These are phyloP conservation scores for Philereme transversata DNA, from an alignment of 2,888 invertebrate genomes.

Conservation along the genomic window DNA sequence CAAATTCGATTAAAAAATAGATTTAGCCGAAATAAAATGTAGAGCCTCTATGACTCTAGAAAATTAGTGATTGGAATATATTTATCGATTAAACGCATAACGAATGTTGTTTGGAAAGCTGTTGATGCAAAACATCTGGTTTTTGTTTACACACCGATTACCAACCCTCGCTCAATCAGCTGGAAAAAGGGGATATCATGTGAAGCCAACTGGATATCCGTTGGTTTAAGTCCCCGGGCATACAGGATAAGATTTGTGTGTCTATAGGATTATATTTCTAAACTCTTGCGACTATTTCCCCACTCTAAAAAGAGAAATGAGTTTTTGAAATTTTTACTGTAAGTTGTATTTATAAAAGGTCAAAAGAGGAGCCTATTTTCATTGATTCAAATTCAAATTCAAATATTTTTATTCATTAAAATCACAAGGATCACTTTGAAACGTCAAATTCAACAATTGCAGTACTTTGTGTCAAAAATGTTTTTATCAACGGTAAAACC, in stretches of 20 bases:
- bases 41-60: too few species aligned
- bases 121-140: slow-evolving; percentile 13
- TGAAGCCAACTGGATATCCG: slow-evolving; percentile 31
- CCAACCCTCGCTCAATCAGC: slow-evolving; percentile 26
- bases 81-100: background rate
- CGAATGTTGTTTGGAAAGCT: background rate
- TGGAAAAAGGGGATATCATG: slow-evolving; percentile 25
- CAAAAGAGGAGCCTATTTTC: slow-evolving; percentile 11
- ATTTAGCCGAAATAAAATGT: background rate
- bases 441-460: too few species aligned
- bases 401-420: too few species aligned
- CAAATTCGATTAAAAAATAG: background rate
- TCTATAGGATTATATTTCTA: background rate
- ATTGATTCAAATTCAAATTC: too few species aligned
- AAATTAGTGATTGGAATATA: too few species aligned
- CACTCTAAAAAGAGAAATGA: too few species aligned
- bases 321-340: too few species aligned
- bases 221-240: slow-evolving; percentile 11
- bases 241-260: background rate
- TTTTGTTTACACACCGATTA: slow-evolving; percentile 13
- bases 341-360: background rate
- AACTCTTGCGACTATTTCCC: background rate
- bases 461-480: background rate
- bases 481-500: background rate
- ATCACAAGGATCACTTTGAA: too few species aligned